A percentile compares a stretch with the other conserved stretches of the same genome.
phyloP scores from a whole-genome alignment of 92 coral and sea anemone species.

The Pocillopora grandis region DNA sequence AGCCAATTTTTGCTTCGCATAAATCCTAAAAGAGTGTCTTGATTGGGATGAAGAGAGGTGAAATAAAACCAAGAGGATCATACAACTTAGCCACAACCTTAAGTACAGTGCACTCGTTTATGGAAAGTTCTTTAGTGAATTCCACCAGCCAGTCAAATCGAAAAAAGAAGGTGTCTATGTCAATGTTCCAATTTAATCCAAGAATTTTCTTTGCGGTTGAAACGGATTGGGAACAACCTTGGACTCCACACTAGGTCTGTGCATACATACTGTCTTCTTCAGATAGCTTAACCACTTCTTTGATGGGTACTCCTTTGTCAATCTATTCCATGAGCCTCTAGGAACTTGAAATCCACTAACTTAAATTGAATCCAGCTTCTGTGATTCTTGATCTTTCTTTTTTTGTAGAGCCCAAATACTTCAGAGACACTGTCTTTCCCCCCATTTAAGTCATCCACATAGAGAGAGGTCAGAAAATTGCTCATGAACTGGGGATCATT shows the following conservation, averaged over 20 bases:
- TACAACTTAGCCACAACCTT: conserved; percentile 12
- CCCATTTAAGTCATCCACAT: conserved; percentile 12
- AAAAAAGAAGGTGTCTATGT: not conserved
- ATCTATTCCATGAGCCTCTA: conserved; percentile 14
- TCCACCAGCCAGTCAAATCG: conserved; percentile 7
- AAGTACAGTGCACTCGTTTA: conserved; percentile 4
- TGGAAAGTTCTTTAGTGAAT: not conserved
- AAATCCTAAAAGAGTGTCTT: conserved; percentile 11
- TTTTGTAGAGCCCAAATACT: conserved; percentile 1
- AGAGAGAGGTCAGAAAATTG: no score
- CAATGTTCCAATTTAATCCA: no score
- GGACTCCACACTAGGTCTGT: conserved; percentile 7
- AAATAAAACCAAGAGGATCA: conserved; percentile 26
- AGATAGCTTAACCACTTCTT: not conserved
- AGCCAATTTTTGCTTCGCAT: conserved; percentile 5
- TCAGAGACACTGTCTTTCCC: conserved; percentile 24
- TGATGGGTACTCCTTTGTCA: not conserved
- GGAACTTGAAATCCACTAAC: conserved; percentile 13
- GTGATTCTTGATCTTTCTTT: conserved; percentile 12
- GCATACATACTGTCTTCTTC: conserved; percentile 25
- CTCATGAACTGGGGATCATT: no score
- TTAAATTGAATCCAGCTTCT: conserved; percentile 20
- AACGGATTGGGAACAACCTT: not conserved
- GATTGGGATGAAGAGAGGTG: conserved; percentile 24
- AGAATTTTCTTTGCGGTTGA: no score